phyloP scores from a whole-genome alignment of 23 tunicate species.

The Styela plicata region DNA sequence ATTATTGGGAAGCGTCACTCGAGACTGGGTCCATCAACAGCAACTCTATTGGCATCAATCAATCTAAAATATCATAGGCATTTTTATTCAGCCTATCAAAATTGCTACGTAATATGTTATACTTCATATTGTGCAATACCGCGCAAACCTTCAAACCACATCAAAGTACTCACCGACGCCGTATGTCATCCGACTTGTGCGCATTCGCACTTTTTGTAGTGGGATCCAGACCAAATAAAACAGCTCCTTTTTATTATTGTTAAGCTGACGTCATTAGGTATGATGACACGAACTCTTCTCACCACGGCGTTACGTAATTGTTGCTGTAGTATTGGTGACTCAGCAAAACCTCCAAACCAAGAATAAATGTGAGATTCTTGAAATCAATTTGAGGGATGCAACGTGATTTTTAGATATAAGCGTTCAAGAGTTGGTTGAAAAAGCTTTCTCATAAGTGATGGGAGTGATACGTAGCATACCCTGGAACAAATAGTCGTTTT shows the following conservation, averaged over 20 bases:
- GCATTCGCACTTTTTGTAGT: conserved; percentile 94
- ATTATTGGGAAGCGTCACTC: too few species aligned
- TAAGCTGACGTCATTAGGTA: conserved; percentile 79
- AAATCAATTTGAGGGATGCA: conserved; percentile 60
- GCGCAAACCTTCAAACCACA: too few species aligned
- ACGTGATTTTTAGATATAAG: conserved; percentile 67
- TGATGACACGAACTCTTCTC: conserved; percentile 63
- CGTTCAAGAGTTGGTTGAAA: conserved; percentile 68
- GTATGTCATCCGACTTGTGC: conserved; percentile 84
- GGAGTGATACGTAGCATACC: conserved; percentile 85
- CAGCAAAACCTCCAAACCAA: conserved; percentile 86
- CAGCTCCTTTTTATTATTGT: conserved; percentile 93
- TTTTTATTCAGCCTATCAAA: too few species aligned
- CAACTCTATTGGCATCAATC: too few species aligned
- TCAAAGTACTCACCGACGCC: conserved; percentile 96
- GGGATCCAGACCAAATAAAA: conserved; percentile 84
- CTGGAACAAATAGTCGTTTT: conserved; percentile 29
- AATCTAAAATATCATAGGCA: too few species aligned
- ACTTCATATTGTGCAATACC: too few species aligned
- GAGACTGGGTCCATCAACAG: too few species aligned
- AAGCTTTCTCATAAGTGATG: conserved; percentile 77
- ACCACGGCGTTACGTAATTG: conserved; percentile 52
- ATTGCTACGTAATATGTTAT: too few species aligned
- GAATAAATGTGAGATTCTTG: conserved; percentile 64
- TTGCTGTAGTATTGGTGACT: conserved; percentile 80